These are phyloP conservation scores for Halcyon badia DNA, from an alignment of 2,797 vertebrate species.

Conservation along the genomic window DNA sequence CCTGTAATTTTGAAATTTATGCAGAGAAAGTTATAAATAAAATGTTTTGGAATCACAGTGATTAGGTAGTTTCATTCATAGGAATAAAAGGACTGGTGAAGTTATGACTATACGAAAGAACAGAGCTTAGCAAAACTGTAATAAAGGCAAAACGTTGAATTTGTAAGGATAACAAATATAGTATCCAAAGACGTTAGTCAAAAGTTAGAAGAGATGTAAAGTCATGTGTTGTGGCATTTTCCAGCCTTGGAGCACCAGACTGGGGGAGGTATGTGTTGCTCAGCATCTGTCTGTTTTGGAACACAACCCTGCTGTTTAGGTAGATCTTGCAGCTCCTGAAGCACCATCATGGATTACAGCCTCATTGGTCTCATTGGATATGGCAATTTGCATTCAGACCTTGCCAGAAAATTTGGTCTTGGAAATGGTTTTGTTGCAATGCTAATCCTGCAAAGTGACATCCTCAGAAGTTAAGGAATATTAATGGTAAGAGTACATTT, in stretches of 20 bases:
- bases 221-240: background rate
- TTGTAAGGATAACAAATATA: background rate
- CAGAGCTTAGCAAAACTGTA: background rate
- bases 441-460: background rate
- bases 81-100: background rate
- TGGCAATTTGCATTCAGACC: background rate
- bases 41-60: background rate
- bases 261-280: rapidly evolving
- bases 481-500: background rate
- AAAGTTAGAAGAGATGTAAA: background rate
- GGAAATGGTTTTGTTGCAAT: background rate
- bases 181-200: background rate
- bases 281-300: background rate
- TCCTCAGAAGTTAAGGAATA: background rate
- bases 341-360: rapidly evolving
- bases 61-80: background rate
- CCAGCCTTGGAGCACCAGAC: rapidly evolving
- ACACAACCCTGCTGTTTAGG: background rate
- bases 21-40: background rate
- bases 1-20: background rate
- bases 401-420: background rate
- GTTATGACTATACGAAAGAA: background rate
- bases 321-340: background rate
- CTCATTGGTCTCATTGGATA: background rate
- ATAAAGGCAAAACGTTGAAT: background rate